Percentiles rank a stretch among this genome's conserved stretches.
Evolutionary conservation across 1,140 invertebrate species (phyloP).

Genomic region (Papilio machaon): DNA sequence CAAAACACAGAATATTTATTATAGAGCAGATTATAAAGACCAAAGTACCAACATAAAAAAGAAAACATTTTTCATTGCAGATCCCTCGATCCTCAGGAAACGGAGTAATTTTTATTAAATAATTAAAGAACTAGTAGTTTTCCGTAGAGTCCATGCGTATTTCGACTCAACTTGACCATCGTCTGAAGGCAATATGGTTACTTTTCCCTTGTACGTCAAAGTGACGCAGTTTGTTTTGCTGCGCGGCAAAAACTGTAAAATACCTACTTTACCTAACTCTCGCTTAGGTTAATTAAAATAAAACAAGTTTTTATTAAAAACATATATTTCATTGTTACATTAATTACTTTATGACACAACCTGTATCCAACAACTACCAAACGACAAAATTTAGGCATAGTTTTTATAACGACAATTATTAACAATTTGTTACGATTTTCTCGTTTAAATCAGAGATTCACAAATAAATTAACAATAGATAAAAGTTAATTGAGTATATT

Average conservation of each 20-base stretch:
- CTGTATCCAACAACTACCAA: constrained; percentile 21
- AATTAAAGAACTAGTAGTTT: background rate
- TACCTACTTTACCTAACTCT: too few species aligned
- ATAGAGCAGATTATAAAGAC: background rate
- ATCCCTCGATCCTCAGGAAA: too few species aligned
- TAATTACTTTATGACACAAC: constrained; percentile 31
- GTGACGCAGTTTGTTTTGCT: background rate
- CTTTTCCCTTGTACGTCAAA: background rate
- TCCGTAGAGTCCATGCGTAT: background rate
- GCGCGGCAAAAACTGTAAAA: background rate
- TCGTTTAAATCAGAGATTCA: background rate
- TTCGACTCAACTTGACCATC: too few species aligned
- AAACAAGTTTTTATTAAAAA: constrained; percentile 16
- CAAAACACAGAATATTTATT: constrained; percentile 13
- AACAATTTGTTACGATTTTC: background rate
- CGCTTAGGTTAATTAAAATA: background rate
- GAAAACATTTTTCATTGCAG: background rate
- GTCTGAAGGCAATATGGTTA: background rate
- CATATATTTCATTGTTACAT: constrained; percentile 26
- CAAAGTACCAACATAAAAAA: background rate
- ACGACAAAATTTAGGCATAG: background rate
- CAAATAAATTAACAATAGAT: constrained; percentile 7
- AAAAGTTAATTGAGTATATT: background rate
- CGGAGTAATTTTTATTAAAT: too few species aligned
- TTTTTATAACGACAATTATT: background rate